Percentiles rank a stretch among this genome's conserved stretches.
Evolutionary conservation across 2,888 invertebrate genomes (phyloP).

Genomic region (Caenorhabditis becei): DNA sequence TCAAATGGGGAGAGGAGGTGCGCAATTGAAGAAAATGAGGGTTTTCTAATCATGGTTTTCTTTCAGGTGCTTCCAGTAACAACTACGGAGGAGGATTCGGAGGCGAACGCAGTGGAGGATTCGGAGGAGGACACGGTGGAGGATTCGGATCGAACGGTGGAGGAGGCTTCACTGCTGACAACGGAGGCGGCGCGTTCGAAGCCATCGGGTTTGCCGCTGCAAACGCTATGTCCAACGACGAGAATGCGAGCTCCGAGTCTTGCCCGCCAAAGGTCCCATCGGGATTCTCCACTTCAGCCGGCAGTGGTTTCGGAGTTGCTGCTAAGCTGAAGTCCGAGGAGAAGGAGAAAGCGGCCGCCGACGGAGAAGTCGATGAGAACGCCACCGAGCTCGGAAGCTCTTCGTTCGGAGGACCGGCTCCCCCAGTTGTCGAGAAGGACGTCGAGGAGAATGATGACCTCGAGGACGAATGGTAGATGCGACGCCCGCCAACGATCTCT

Average conservation of each 20-base stretch:
- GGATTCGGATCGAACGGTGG: conserved; percentile 8
- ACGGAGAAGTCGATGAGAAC: too few relatives aligned
- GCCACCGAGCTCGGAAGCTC: background rate
- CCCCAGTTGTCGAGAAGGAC: background rate
- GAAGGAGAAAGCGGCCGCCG: background rate
- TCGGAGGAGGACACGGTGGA: background rate
- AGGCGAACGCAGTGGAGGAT: conserved; percentile 11
- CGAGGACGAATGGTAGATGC: background rate
- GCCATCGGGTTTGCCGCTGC: background rate
- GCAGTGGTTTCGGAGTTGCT: conserved; percentile 8
- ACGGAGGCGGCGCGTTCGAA: conserved; percentile 8
- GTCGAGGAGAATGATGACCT: background rate
- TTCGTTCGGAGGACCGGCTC: background rate
- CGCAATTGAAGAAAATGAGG: background rate
- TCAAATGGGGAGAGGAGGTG: background rate
- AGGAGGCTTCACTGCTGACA: background rate
- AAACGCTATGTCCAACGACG: background rate
- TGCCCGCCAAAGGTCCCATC: background rate
- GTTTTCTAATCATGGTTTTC: background rate
- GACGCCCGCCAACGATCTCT: background rate
- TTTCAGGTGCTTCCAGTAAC: background rate
- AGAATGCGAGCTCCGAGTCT: background rate
- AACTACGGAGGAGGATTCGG: background rate
- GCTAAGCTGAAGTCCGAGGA: background rate
- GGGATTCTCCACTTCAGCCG: background rate